Percentiles rank a stretch among this genome's conserved stretches.
Conservation (phyloP, 2,797 vertebrate genomes). For the Amblyopsis hoosieri region DNA sequence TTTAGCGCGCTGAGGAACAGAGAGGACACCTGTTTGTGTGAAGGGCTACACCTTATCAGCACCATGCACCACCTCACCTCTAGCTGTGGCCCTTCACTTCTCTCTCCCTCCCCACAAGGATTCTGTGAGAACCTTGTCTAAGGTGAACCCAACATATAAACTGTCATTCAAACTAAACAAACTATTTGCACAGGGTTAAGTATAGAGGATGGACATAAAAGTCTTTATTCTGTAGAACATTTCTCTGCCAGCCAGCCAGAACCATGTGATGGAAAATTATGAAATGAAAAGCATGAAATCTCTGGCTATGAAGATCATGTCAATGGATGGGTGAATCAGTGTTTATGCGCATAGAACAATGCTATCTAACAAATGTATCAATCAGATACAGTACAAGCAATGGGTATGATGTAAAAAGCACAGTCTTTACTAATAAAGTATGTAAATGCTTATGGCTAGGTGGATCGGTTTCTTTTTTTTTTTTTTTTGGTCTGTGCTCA, state of each 20-base stretch:
- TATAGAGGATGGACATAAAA: slow-evolving; percentile 9
- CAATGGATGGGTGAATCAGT: slow-evolving; percentile 62
- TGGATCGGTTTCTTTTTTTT: slow-evolving; percentile 19
- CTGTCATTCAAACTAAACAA: slow-evolving; percentile 36
- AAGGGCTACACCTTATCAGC: slow-evolving; percentile 24
- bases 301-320: slow-evolving; percentile 27
- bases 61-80: slow-evolving; percentile 35
- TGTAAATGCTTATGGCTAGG: slow-evolving; percentile 37
- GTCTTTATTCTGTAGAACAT: slow-evolving; percentile 36
- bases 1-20: slow-evolving; percentile 14
- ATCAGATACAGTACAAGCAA: slow-evolving; percentile 47
- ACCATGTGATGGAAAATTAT: slow-evolving; percentile 9
- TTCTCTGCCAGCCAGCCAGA: slow-evolving; percentile 41
- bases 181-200: slow-evolving; percentile 10
- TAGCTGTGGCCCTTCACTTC: slow-evolving; percentile 38
- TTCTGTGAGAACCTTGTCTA: slow-evolving; percentile 16
- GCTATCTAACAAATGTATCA: slow-evolving; percentile 53
- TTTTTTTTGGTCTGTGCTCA: slow-evolving; percentile 38
- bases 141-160: slow-evolving; percentile 28
- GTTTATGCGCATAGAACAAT: slow-evolving; percentile 73
- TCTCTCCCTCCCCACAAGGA: slow-evolving; percentile 11
- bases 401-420: slow-evolving; percentile 54
- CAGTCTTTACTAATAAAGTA: slow-evolving; percentile 59
- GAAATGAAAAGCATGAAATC: slow-evolving; percentile 20
- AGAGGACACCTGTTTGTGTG: slow-evolving; percentile 12